Evolutionary conservation across 1,140 invertebrate genomes (phyloP).

Genomic region (Anoplolepis gracilipes): DNA sequence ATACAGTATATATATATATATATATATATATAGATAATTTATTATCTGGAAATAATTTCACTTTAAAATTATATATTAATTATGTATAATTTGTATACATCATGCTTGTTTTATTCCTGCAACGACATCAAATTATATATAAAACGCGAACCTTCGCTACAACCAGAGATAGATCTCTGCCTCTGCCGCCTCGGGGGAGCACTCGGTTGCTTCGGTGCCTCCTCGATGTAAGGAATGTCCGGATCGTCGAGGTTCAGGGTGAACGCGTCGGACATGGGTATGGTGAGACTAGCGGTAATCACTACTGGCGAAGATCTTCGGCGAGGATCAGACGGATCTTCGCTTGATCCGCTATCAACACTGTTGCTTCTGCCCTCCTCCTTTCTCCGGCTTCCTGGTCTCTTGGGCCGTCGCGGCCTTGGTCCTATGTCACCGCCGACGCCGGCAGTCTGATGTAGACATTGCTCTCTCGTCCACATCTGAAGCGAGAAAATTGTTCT

Average conservation of each 20-base stretch:
- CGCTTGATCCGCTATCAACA: slow-evolving; percentile 85
- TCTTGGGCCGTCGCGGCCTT: slow-evolving; percentile 80
- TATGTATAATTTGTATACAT: background rate
- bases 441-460: slow-evolving; percentile 90
- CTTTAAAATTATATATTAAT: background rate
- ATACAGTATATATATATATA: no score
- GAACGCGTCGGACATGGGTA: slow-evolving; percentile 88
- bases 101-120: background rate
- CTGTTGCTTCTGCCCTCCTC: slow-evolving; percentile 86
- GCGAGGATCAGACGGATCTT: slow-evolving; percentile 83
- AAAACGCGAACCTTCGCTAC: slow-evolving; percentile 80
- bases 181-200: slow-evolving; percentile 81
- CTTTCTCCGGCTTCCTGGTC: slow-evolving; percentile 83
- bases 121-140: background rate
- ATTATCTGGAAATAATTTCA: background rate
- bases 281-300: slow-evolving; percentile 93
- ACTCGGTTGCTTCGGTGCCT: slow-evolving; percentile 82
- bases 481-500: slow-evolving; percentile 33
- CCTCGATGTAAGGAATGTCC: slow-evolving; percentile 91
- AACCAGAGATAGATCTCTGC: slow-evolving; percentile 82
- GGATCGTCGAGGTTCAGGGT: slow-evolving; percentile 87
- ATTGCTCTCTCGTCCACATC: slow-evolving; percentile 90
- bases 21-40: background rate
- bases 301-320: slow-evolving; percentile 87
- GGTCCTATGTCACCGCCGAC: slow-evolving; percentile 86